Base-by-base conservation (phyloP, 1,140 invertebrate genomes). In the Zaprionus inermis region DNA sequence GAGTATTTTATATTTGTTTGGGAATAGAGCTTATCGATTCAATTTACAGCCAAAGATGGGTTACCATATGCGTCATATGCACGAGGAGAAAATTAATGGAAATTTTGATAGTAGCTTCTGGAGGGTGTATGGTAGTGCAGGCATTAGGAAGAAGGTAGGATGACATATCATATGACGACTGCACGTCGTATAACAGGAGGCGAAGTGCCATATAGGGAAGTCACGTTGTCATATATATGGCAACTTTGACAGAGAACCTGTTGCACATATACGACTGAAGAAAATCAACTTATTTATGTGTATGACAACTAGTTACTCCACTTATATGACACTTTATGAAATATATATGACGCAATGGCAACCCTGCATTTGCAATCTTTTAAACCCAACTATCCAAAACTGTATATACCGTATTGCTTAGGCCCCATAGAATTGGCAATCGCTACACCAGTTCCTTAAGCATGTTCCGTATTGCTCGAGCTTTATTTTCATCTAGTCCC, bases 361-460 rank as follows among this genome's bases (percentile, higher is more conserved):
- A 1, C 44, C 16, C 44, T 18, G 18, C 18, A 20, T 7, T 46
- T 0, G 16, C 36, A n/a, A n/a, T 14, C 14, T 14, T n/a, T n/a
- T n/a, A 28, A 44, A 2, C 6, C 38, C 2, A 9, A 9, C 14
- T 18, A 44, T 16, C 7, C n/a, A 44, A n/a, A 9, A 44, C 11
- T 49, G 44, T 49, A 49, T 22, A 49, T 22, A 32, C 9, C 9
- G 9, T 28, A 46, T 3, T 49, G 46, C 41, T 72, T 70, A 70
- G 52, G 61, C 61, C 55, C 38, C 18, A 20, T 41, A 41, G 44
- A n/a, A 82, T 78, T 64, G 41, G 52, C 41, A 69, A 72, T 85
- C 78, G 82, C 79, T 82, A 88, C 68, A 72, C 66, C 83, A 88
- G 82, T 86, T 86, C 82, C 82, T 86, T 70, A 78, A 72, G 65